Conservation (phyloP, 1,140 invertebrate genomes). For the Drosophila quadrilineata region DNA sequence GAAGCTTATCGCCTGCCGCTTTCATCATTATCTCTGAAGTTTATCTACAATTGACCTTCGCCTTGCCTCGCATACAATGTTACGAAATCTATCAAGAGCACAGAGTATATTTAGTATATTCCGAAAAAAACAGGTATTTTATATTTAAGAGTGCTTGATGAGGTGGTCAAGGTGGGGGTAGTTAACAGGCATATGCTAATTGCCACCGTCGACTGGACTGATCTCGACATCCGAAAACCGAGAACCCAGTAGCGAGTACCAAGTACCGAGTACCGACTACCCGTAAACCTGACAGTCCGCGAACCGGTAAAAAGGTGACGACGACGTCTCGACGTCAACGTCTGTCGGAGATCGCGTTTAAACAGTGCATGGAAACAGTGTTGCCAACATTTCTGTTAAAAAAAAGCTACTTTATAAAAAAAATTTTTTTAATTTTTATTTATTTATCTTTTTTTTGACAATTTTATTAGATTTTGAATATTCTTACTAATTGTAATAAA, state of each 20-base stretch:
- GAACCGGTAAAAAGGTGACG: conserved; percentile 4
- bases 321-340: not conserved
- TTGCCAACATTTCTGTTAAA: too few species aligned
- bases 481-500: too few species aligned
- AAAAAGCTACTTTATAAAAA: too few species aligned
- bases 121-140: conserved; percentile 38
- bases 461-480: too few species aligned
- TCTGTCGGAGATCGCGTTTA: too few species aligned
- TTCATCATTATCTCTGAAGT: not conserved
- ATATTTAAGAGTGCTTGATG: conserved; percentile 6
- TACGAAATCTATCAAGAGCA: not conserved
- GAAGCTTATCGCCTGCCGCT: not conserved
- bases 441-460: too few species aligned
- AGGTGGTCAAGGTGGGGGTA: conserved; percentile 6
- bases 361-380: too few species aligned
- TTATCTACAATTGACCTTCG: conserved; percentile 12
- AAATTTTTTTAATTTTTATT: too few species aligned
- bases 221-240: conserved; percentile 35
- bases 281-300: conserved; percentile 40
- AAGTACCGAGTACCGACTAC: too few species aligned
- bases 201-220: conserved; percentile 26
- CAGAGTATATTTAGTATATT: conserved; percentile 24
- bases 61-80: conserved; percentile 36
- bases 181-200: conserved; percentile 64
- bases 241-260: too few species aligned